Conservation (phyloP, 2,113 vertebrate species). For the Tachysurus vachellii region DNA sequence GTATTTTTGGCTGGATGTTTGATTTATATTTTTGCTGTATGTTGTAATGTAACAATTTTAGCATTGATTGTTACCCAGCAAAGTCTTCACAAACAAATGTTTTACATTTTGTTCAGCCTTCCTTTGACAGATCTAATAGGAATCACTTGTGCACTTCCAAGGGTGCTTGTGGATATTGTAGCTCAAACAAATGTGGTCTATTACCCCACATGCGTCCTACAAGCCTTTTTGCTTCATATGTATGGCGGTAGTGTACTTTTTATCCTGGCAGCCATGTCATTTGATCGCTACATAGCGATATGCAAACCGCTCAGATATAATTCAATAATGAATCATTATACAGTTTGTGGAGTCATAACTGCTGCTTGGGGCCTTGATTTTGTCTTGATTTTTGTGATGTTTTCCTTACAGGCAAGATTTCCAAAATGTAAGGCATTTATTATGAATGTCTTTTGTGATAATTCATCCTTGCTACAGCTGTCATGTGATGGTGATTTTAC, state of each 20-base stretch:
- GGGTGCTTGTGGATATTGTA: conserved; percentile 69
- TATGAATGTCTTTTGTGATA: conserved; percentile 49
- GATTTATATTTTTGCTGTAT: conserved; percentile 63
- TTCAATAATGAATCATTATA: background rate
- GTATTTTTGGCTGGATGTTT: conserved; percentile 67
- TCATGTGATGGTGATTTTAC: conserved; percentile 46
- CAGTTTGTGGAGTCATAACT: background rate
- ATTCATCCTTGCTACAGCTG: conserved; percentile 45
- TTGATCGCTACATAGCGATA: conserved; percentile 64
- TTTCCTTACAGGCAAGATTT: conserved; percentile 43
- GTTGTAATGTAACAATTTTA: conserved; percentile 69
- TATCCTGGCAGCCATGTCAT: conserved; percentile 74
- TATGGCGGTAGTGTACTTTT: conserved; percentile 71
- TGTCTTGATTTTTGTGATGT: conserved; percentile 33
- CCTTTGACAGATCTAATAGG: conserved; percentile 73
- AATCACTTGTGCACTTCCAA: conserved; percentile 70
- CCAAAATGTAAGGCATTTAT: conserved; percentile 46
- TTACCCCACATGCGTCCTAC: conserved; percentile 70
- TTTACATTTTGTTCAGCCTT: conserved; percentile 72
- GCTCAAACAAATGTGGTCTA: conserved; percentile 59
- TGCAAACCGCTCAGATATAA: background rate
- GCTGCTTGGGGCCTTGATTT: conserved; percentile 31
- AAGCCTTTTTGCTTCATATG: conserved; percentile 72
- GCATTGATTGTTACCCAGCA: conserved; percentile 62
- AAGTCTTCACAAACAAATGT: conserved; percentile 75